These are phyloP conservation scores for Eupithecia abbreviata DNA, from an alignment of 2,888 invertebrate genomes.

Conservation along the genomic window DNA sequence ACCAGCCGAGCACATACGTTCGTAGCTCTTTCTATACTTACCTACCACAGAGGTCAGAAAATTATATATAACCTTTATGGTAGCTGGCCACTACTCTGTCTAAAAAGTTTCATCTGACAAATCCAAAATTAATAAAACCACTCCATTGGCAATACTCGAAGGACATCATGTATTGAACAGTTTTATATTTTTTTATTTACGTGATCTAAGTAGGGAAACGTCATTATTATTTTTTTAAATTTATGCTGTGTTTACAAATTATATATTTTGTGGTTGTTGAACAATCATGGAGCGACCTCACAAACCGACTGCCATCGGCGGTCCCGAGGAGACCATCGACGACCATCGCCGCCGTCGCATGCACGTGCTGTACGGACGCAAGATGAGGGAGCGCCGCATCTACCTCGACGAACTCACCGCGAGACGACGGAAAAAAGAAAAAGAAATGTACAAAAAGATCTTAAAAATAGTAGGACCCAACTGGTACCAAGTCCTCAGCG, in stretches of 20 bases:
- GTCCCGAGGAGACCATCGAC: constrained; percentile 55
- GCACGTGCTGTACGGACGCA: constrained; percentile 62
- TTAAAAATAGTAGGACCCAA: constrained; percentile 61
- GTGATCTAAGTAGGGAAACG: background rate
- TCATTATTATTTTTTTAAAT: background rate
- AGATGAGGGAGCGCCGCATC: constrained; percentile 62
- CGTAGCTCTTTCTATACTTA: background rate
- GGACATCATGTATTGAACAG: background rate
- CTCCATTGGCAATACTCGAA: too few relatives aligned
- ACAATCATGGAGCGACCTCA: background rate
- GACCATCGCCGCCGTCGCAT: constrained; percentile 53
- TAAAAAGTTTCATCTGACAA: background rate
- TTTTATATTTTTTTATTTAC: background rate
- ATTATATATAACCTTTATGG: background rate
- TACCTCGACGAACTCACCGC: constrained; percentile 72
- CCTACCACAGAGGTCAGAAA: background rate
- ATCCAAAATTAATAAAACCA: too few relatives aligned
- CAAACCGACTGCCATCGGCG: background rate
- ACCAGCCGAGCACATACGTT: background rate
- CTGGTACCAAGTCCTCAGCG: constrained; percentile 77
- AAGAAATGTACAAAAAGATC: constrained; percentile 50
- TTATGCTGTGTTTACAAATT: background rate
- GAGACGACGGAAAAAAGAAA: constrained; percentile 55
- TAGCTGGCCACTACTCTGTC: background rate
- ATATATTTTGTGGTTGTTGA: constrained; percentile 1